phyloP scores from a whole-genome alignment of 2,888 invertebrate species.

The Nomada fucata region DNA sequence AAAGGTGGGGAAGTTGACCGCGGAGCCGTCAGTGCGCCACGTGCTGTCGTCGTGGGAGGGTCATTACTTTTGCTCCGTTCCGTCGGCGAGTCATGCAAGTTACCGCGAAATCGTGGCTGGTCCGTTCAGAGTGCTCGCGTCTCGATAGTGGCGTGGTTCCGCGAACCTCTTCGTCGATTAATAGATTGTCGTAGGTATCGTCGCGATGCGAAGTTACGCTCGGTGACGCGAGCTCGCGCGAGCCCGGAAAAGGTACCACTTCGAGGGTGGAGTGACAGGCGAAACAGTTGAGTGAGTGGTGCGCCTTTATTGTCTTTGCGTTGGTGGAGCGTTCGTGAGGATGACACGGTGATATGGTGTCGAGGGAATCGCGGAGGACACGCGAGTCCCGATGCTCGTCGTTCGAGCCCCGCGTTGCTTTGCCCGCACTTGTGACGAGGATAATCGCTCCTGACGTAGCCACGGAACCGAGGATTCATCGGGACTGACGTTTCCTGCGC shows the following conservation, averaged over 20 bases:
- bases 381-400: conserved; percentile 69
- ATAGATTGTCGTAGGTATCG: background rate
- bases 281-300: conserved; percentile 63
- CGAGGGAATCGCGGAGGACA: conserved; percentile 64
- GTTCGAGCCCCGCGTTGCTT: conserved; percentile 53
- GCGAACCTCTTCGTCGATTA: background rate
- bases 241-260: conserved; percentile 14
- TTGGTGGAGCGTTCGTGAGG: conserved; percentile 58
- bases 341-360: conserved; percentile 76
- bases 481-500: conserved; percentile 78
- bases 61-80: conserved; percentile 75
- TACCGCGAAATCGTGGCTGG: conserved; percentile 59
- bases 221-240: conserved; percentile 45
- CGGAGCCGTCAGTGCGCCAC: conserved; percentile 84
- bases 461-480: conserved; percentile 55
- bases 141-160: conserved; percentile 3
- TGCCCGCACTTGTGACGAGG: conserved; percentile 40
- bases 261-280: conserved; percentile 49
- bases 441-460: conserved; percentile 61
- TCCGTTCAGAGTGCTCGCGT: background rate
- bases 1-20: conserved; percentile 76
- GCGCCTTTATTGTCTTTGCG: conserved; percentile 47
- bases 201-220: conserved; percentile 24
- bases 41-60: conserved; percentile 83
- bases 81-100: conserved; percentile 52